phyloP scores from a whole-genome alignment of 2,888 invertebrate genomes.

The Lepidocyrtinus sp. region DNA sequence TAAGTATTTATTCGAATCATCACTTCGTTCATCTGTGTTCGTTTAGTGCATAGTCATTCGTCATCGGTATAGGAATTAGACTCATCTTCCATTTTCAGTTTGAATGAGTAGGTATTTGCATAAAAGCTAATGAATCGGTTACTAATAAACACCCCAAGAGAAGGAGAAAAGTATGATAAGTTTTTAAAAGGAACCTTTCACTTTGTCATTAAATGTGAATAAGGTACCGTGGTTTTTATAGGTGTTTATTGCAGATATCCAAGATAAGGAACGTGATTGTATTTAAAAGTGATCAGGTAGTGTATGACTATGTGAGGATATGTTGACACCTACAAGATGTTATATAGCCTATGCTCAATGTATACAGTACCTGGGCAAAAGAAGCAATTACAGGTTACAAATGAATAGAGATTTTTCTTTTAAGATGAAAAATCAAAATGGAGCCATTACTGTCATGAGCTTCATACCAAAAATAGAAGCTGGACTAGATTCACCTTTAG shows the following conservation, averaged over 20 bases:
- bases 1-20: not conserved
- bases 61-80: not conserved
- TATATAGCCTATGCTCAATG: no score
- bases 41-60: not conserved
- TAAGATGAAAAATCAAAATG: slow-evolving; percentile 4
- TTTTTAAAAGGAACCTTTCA: slow-evolving; percentile 1
- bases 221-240: no score
- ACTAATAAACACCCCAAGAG: slow-evolving; percentile 2
- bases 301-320: not conserved
- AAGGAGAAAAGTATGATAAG: not conserved
- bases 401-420: slow-evolving; percentile 9
- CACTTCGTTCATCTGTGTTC: no score
- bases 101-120: not conserved
- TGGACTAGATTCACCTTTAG: slow-evolving; percentile 8
- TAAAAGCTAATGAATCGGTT: not conserved
- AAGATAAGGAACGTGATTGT: not conserved
- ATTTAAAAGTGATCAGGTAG: no score
- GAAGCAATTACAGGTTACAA: slow-evolving; percentile 2
- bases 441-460: slow-evolving; percentile 13
- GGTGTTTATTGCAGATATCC: not conserved
- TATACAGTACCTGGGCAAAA: not conserved
- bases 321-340: slow-evolving; percentile 7
- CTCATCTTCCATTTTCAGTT: not conserved
- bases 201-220: not conserved
- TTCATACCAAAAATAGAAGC: slow-evolving; percentile 10